A percentile compares a stretch with the other conserved stretches of the same genome.
Evolutionary conservation across 2,113 vertebrate species (phyloP).

Genomic region (Chaetodon trifascialis): DNA sequence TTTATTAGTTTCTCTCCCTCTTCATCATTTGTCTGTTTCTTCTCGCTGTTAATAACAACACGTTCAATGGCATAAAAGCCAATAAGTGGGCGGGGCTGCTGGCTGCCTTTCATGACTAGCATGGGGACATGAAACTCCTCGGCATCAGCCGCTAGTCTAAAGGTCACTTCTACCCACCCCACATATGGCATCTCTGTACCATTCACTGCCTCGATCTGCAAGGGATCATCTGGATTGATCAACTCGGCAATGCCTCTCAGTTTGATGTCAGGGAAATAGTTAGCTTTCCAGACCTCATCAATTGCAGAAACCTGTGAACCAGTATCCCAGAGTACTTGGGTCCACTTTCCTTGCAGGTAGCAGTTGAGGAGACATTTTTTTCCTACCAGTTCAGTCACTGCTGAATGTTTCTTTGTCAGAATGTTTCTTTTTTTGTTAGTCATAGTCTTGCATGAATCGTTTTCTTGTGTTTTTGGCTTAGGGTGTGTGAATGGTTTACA

Average conservation of each 20-base stretch:
- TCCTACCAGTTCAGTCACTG: constrained; percentile 21
- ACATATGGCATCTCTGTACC: constrained; percentile 28
- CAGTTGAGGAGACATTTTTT: constrained; percentile 44
- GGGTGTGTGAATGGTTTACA: not conserved
- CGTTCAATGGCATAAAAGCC: constrained; percentile 50
- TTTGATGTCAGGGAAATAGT: constrained; percentile 16
- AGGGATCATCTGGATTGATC: constrained; percentile 15
- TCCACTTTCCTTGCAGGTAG: constrained; percentile 22
- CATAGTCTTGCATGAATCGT: not conserved
- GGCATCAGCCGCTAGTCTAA: not conserved
- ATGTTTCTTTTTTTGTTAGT: not conserved
- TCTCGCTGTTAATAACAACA: not conserved
- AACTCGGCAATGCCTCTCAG: constrained; percentile 41
- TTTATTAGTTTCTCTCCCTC: not conserved
- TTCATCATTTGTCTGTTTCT: not conserved
- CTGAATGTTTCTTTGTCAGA: not conserved
- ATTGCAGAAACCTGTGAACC: constrained; percentile 52
- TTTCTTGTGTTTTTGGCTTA: not conserved
- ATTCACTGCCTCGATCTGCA: constrained; percentile 26
- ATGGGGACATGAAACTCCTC: constrained; percentile 23
- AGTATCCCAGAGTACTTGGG: constrained; percentile 43
- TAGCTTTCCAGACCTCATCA: constrained; percentile 42
- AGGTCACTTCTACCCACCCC: constrained; percentile 30
- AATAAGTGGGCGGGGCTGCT: constrained; percentile 29
- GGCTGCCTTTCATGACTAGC: constrained; percentile 35